A percentile compares a stretch with the other conserved stretches of the same genome.
These are phyloP conservation scores for Cylas formicarius DNA, from an alignment of 1,140 invertebrate genomes.

Conservation along the genomic window DNA sequence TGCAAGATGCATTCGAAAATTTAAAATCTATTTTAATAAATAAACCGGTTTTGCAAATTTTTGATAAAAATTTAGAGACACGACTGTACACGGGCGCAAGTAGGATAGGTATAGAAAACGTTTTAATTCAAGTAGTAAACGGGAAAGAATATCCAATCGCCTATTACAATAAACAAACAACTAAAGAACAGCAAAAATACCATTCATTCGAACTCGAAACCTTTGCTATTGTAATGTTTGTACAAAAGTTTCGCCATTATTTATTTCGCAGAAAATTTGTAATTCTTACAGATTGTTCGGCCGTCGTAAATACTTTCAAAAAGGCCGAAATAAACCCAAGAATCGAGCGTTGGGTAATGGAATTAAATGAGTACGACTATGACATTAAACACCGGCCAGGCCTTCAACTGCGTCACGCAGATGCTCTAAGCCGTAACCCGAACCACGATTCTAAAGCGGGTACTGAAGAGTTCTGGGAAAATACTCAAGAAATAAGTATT, in stretches of 20 bases:
- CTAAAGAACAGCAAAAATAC: conserved; percentile 22
- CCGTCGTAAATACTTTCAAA: conserved; percentile 31
- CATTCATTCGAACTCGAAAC: conserved; percentile 37
- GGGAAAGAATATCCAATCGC: conserved; percentile 14
- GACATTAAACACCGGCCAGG: conserved; percentile 28
- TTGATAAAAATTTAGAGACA: too few relatives aligned
- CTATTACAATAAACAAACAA: conserved; percentile 25
- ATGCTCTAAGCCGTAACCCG: conserved; percentile 25
- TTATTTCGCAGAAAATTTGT: conserved; percentile 20
- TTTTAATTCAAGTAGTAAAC: conserved; percentile 12
- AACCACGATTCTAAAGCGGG: background rate
- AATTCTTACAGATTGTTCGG: conserved; percentile 34
- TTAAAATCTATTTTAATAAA: too few relatives aligned
- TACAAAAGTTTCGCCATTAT: conserved; percentile 24
- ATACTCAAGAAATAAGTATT: background rate
- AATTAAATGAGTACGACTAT: conserved; percentile 32
- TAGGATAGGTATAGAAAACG: too few relatives aligned
- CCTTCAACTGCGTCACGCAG: conserved; percentile 23
- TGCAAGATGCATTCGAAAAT: too few relatives aligned
- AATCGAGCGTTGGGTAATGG: conserved; percentile 26
- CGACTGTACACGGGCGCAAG: too few relatives aligned
- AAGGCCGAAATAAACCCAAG: conserved; percentile 33
- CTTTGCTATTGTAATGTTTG: conserved; percentile 30
- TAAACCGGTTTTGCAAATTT: too few relatives aligned
- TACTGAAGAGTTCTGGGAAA: too few relatives aligned